Evolutionary conservation across 2,113 vertebrate species (phyloP).

Genomic region (Microcebus tavaratra): DNA sequence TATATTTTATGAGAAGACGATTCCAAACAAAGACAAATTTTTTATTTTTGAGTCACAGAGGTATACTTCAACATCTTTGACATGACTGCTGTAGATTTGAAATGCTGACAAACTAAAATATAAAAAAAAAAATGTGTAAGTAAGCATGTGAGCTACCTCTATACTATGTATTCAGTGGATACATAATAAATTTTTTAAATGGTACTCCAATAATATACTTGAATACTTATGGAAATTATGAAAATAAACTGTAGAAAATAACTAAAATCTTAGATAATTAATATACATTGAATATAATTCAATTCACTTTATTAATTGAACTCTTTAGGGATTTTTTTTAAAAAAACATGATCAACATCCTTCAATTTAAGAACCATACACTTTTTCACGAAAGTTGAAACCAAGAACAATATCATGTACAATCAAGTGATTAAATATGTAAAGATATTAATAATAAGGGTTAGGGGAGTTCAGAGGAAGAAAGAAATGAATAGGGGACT

Average conservation of each 20-base stretch:
- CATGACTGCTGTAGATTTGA: background rate
- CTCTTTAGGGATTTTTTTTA: background rate
- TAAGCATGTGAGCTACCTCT: background rate
- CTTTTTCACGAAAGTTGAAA: background rate
- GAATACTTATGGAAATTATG: background rate
- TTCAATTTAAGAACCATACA: background rate
- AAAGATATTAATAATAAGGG: background rate
- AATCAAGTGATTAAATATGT: background rate
- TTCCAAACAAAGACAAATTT: constrained; percentile 15
- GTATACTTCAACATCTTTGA: background rate
- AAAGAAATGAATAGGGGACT: background rate
- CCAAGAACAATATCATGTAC: background rate
- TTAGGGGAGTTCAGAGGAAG: background rate
- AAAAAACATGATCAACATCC: background rate
- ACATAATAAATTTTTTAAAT: background rate
- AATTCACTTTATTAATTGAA: background rate
- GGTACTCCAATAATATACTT: background rate
- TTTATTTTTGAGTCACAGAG: background rate
- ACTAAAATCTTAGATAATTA: background rate
- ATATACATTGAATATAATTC: constrained; percentile 24
- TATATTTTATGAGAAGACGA: constrained; percentile 33
- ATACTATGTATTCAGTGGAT: background rate
- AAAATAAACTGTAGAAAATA: constrained; percentile 9
- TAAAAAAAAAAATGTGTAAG: background rate
- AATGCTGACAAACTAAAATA: background rate